These are phyloP conservation scores for Venturia canescens DNA, from an alignment of 1,140 invertebrate species.

Conservation along the genomic window DNA sequence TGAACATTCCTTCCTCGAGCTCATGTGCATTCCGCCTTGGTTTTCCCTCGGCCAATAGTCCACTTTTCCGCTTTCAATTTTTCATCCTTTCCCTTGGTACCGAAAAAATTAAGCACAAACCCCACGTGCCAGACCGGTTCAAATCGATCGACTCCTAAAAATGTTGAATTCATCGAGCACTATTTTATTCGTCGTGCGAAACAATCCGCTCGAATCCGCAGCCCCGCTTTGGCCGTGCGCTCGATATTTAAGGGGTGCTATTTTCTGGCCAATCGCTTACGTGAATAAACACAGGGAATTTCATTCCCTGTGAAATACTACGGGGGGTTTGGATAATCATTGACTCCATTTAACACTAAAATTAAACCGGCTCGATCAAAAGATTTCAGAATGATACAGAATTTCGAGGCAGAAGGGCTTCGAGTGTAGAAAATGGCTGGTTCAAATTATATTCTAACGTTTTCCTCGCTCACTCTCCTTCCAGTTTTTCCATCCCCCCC, in stretches of 20 bases:
- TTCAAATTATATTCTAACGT: slow-evolving; percentile 22
- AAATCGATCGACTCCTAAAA: slow-evolving; percentile 13
- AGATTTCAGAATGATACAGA: not conserved
- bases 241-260: not conserved
- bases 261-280: not conserved
- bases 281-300: not conserved
- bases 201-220: not conserved
- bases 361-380: no score
- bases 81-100: not conserved
- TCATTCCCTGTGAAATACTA: not conserved
- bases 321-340: not conserved
- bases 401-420: not conserved
- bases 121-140: slow-evolving; percentile 14
- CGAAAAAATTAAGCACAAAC: not conserved
- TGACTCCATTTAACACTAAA: not conserved
- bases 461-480: slow-evolving; percentile 23
- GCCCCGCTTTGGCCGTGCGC: not conserved
- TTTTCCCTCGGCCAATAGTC: not conserved
- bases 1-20: slow-evolving; percentile 33
- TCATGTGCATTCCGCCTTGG: slow-evolving; percentile 23
- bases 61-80: not conserved
- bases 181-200: not conserved
- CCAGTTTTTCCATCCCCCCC: no score
- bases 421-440: not conserved
- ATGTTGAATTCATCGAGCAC: not conserved